Evolutionary conservation across 1,140 invertebrate genomes (phyloP).

Genomic region (Euglossa dilemma): DNA sequence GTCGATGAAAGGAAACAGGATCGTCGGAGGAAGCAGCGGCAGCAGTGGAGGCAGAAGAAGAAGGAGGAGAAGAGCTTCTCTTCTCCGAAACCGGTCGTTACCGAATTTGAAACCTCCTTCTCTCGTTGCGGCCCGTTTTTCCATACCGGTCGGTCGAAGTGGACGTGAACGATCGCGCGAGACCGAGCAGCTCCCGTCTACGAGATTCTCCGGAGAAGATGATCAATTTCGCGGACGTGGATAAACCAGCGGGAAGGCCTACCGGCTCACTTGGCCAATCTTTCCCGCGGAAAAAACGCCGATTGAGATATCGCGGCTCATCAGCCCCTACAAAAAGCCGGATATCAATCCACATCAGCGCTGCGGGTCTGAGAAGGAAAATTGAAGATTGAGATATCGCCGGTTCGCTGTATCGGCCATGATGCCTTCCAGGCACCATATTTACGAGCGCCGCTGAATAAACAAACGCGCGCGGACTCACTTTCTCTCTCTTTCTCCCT

Average conservation of each 20-base stretch:
- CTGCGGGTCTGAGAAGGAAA: constrained; percentile 49
- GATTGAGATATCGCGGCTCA: constrained; percentile 49
- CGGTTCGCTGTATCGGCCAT: constrained; percentile 60
- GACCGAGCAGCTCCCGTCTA: too few species aligned
- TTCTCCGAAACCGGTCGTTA: too few species aligned
- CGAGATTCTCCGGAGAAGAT: not conserved
- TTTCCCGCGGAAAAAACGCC: constrained; percentile 6
- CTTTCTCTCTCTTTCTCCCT: not conserved
- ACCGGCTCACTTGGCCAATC: not conserved
- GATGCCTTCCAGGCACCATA: constrained; percentile 64
- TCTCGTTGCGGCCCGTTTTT: too few species aligned
- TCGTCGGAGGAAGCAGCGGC: too few species aligned
- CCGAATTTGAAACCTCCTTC: too few species aligned
- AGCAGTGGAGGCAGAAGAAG: too few species aligned
- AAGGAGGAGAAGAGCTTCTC: too few species aligned
- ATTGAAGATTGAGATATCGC: constrained; percentile 65
- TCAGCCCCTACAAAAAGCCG: constrained; percentile 42
- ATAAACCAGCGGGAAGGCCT: not conserved
- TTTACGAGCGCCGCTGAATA: constrained; percentile 62
- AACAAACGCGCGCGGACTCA: constrained; percentile 55
- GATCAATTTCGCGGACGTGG: constrained; percentile 17
- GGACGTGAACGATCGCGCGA: too few species aligned
- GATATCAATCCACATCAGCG: constrained; percentile 48
- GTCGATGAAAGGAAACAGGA: too few species aligned
- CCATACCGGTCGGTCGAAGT: too few species aligned